Percentiles rank a stretch among this genome's conserved stretches.
Conservation (phyloP, 92 coral and sea anemone genomes). For the Epizoanthus scotinus region DNA sequence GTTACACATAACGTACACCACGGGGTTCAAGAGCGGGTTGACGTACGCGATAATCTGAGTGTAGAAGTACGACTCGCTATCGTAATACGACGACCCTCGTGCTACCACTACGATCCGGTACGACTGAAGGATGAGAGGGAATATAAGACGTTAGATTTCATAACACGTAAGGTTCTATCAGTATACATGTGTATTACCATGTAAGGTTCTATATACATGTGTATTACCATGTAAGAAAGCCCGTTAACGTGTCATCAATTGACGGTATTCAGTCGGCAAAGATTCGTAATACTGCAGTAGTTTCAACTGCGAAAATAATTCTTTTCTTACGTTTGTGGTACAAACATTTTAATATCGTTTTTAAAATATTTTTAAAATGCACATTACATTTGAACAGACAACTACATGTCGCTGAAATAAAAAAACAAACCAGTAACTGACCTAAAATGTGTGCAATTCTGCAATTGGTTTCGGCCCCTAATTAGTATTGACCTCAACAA, state of each 20-base stretch:
- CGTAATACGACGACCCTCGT: constrained; percentile 57
- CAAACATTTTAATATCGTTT: too few relatives aligned
- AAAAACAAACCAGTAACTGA: too few relatives aligned
- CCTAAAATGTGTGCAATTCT: too few relatives aligned
- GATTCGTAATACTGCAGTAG: neutral
- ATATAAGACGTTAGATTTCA: neutral
- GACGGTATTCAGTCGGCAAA: neutral
- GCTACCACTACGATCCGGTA: constrained; percentile 66
- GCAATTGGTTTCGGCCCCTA: too few relatives aligned
- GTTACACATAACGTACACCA: constrained; percentile 74
- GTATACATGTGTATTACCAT: too few relatives aligned
- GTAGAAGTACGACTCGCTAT: constrained; percentile 70
- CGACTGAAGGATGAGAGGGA: constrained; percentile 45
- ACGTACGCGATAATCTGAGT: constrained; percentile 81
- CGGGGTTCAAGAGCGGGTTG: constrained; percentile 78
- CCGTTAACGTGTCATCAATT: neutral
- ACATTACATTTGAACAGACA: too few relatives aligned
- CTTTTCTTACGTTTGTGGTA: too few relatives aligned
- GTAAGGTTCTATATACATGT: neutral
- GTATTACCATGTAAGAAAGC: too few relatives aligned
- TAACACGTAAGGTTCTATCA: neutral
- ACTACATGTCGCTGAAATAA: too few relatives aligned
- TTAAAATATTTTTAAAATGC: too few relatives aligned
- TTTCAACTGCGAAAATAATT: too few relatives aligned
- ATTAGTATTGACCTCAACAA: too few relatives aligned